Conservation (phyloP, 2,888 invertebrate species). For the Aspidiotus destructor region DNA sequence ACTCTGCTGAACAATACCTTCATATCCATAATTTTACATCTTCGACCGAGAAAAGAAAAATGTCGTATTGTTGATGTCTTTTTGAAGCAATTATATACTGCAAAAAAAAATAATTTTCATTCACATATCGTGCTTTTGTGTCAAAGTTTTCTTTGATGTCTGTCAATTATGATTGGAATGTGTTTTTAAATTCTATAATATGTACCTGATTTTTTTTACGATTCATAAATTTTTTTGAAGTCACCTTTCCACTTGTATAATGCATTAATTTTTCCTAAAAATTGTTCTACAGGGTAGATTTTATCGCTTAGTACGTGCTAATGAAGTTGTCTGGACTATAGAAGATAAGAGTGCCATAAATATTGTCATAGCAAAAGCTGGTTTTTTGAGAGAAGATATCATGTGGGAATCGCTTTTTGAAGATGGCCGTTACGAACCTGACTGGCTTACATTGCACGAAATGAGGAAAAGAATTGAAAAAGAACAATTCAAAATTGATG, state of each 20-base stretch:
- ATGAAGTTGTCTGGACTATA: slow-evolving; percentile 47
- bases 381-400: slow-evolving; percentile 41
- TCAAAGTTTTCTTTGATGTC: no score
- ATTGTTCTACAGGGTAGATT: slow-evolving; percentile 43
- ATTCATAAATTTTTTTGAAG: no score
- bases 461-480: slow-evolving; percentile 43
- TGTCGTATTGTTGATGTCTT: no score
- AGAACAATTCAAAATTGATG: slow-evolving; percentile 44
- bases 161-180: no score
- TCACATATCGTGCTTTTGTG: no score
- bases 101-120: no score
- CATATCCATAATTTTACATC: no score
- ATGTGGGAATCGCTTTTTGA: slow-evolving; percentile 41
- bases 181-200: no score
- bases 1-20: no score
- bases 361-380: slow-evolving; percentile 45
- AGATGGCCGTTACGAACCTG: slow-evolving; percentile 39
- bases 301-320: slow-evolving; percentile 42
- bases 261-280: not conserved
- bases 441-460: slow-evolving; percentile 40
- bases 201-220: no score
- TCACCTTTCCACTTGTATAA: not conserved
- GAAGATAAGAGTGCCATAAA: slow-evolving; percentile 45
- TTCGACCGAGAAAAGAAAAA: no score
- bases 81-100: no score